A percentile compares a stretch with the other conserved stretches of the same genome.
Evolutionary conservation across 2,113 vertebrate species (phyloP).

Genomic region (Pseudopodoces humilis): DNA sequence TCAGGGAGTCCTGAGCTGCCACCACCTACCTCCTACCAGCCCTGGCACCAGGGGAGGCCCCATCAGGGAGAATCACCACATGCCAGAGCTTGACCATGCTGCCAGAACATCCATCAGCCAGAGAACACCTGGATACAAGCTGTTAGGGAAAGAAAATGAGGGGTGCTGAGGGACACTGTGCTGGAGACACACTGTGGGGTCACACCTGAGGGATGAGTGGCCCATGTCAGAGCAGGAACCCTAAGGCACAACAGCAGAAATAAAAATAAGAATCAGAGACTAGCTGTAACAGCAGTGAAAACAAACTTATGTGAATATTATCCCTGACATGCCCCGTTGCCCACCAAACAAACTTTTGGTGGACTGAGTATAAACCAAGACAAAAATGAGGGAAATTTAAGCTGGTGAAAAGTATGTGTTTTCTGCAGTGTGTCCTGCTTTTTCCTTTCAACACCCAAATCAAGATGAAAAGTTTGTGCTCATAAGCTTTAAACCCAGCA

Average conservation of each 20-base stretch:
- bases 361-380: neutral
- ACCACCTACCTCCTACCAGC: accelerated
- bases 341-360: neutral
- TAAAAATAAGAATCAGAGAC: neutral
- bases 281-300: neutral
- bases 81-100: accelerated
- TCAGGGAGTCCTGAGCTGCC: neutral
- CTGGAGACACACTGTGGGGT: neutral
- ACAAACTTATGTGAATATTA: neutral
- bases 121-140: neutral
- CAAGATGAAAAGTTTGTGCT: neutral
- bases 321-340: accelerated
- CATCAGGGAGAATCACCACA: neutral
- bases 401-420: neutral
- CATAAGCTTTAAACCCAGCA: neutral
- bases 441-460: neutral
- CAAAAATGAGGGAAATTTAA: neutral
- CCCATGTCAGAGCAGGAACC: neutral
- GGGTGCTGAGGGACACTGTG: neutral
- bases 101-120: neutral
- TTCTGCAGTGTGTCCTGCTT: neutral
- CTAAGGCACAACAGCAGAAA: neutral
- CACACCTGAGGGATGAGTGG: neutral
- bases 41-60: neutral
- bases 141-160: neutral